Conservation (phyloP, 2,888 invertebrate genomes). For the Spilosoma lubricipeda region DNA sequence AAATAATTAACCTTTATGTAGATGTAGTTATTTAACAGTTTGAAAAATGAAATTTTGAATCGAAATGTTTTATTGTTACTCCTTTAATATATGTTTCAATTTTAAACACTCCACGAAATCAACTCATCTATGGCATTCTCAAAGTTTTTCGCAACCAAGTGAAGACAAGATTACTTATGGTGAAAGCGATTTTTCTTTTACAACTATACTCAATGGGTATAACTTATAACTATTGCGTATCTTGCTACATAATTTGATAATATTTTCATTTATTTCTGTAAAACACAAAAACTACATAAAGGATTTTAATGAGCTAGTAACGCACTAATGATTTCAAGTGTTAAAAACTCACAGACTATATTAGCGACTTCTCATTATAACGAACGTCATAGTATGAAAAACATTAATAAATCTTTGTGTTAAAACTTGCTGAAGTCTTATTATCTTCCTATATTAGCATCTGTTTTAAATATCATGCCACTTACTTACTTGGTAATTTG, state of each 20-base stretch:
- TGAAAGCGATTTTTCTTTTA: background rate
- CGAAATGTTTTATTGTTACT: background rate
- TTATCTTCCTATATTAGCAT: background rate
- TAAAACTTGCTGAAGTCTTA: background rate
- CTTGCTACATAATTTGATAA: background rate
- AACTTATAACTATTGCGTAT: too few relatives aligned
- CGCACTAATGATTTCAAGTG: background rate
- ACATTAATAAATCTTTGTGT: background rate
- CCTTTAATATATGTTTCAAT: background rate
- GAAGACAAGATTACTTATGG: background rate
- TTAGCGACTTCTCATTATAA: background rate
- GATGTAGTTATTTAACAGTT: background rate
- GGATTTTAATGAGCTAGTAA: background rate
- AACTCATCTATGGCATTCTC: background rate
- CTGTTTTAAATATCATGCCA: background rate
- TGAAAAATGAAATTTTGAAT: background rate
- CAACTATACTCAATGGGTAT: background rate
- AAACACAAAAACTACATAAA: background rate
- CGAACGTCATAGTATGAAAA: background rate
- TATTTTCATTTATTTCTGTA: background rate
- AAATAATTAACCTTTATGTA: background rate
- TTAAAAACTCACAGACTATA: background rate
- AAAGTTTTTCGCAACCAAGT: background rate
- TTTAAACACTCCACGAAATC: accelerated
- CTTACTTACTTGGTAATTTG: background rate